A percentile compares a stretch with the other conserved stretches of the same genome.
Conservation (phyloP, 2,888 invertebrate species). For the Sesia apiformis region DNA sequence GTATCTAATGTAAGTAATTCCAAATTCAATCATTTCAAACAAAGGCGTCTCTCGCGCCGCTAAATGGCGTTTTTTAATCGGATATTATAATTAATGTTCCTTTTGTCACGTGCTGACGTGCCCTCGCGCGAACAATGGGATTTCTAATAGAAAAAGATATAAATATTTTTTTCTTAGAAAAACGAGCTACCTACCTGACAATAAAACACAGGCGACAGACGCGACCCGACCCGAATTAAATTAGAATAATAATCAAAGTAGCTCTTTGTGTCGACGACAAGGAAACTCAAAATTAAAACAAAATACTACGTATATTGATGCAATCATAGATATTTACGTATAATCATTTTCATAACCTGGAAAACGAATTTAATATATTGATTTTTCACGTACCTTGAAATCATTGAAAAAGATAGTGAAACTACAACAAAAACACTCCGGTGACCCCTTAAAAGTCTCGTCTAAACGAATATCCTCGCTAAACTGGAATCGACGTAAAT, state of each 20-base stretch:
- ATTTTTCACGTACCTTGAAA: background rate
- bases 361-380: no score
- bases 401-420: slow-evolving; percentile 11
- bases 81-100: slow-evolving; percentile 76
- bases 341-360: no score
- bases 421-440: slow-evolving; percentile 28
- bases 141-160: slow-evolving; percentile 72
- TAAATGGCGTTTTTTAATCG: slow-evolving; percentile 75
- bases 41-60: slow-evolving; percentile 64
- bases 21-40: slow-evolving; percentile 72
- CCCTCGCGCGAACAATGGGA: slow-evolving; percentile 72
- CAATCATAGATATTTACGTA: no score
- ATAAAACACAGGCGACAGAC: slow-evolving; percentile 66
- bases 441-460: slow-evolving; percentile 38
- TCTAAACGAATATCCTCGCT: slow-evolving; percentile 37
- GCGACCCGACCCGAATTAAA: slow-evolving; percentile 54
- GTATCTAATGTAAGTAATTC: slow-evolving; percentile 64
- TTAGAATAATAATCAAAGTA: slow-evolving; percentile 62
- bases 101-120: slow-evolving; percentile 74
- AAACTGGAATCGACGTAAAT: slow-evolving; percentile 57
- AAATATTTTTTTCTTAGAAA: slow-evolving; percentile 69
- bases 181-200: slow-evolving; percentile 62
- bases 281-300: background rate
- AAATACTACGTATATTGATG: no score
- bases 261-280: slow-evolving; percentile 31